Base-by-base conservation (phyloP, 2,113 vertebrate genomes). In the Seriola dumerili region DNA sequence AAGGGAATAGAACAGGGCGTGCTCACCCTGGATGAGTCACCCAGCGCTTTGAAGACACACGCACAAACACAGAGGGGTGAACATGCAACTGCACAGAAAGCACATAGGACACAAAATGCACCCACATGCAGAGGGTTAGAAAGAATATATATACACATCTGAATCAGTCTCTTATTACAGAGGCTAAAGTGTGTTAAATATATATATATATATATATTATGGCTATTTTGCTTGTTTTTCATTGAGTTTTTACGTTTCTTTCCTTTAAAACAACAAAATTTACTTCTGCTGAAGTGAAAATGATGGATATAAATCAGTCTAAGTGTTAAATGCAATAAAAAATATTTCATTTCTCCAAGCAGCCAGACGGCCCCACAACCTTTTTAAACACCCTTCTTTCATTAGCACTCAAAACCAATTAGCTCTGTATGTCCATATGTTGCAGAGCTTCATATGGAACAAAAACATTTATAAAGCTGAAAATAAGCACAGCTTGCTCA, bases 11-110 rank as follows among this genome's bases (percentile, higher is more conserved):
- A 79, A 88, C 76, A 80, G 55, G 77, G 80, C 8, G 74, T 66
- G 66, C 81, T 87, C 23, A n/a, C 34, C 59, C 48, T 69, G 62
- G 64, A 88, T 89, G 87, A 93, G 74, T 91, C 89, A 91, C 78
- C 42, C 29, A 76, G 52, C 11, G 11, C n/a, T 64, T 48, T 68
- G 65, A 76, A 65, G 59, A 55, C 59, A 70, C 80, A 66, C 14
- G 40, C 25, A 38, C 59, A 62, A 48, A 62, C 66, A 72, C 48
- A n/a, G 48, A 54, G 11, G 21, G 19, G 44, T 0, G 3, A 50
- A 50, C 48, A 10, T 46, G 29, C 50, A 62, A 50, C 12, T 29
- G 6, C 34, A 65, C 50, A 59, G 29, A 67, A 46, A 62, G n/a
- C 34, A 29, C 23, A 38, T 63, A 55, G 8, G 10, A 57, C 44